Evolutionary conservation across 1,140 invertebrate species (phyloP), one percentile per base, ranked within the genome.

Genomic region (Ips typographus): DNA sequence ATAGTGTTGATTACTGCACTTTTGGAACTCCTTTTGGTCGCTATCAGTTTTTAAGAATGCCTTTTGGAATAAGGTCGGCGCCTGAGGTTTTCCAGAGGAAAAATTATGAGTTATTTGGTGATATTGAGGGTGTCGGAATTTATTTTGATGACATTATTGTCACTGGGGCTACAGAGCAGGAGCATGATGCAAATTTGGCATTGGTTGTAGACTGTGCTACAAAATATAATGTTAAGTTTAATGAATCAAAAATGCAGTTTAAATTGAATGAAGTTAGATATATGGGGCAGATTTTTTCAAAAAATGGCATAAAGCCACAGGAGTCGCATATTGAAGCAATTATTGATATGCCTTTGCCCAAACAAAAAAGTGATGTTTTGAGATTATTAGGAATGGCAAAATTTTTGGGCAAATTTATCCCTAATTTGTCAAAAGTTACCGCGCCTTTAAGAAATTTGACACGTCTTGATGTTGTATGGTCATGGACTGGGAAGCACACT

Each of bases 381-480:
- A n/a, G n/a, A n/a, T n/a, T 5, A 47, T 47, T 47, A 8, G 43
- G 43, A 47, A 4, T 47, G 4, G 4, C 8, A 47, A 47, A 47
- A 47, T 47, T 47, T 8, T 47, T 47, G 4, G 4, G 4, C 4
- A 47, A 47, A 8, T 47, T 47, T 8, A 47, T 47, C 8, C 43
- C 43, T 47, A 47, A 64, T 65, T 38, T 65, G 2, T 55, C 51
- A 2, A 65, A 56, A 55, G 40, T 38, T 40, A 44, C 49, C 8
- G 49, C 47, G 6, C 51, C 39, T 1, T 55, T 65, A 56, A 52
- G 62, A 40, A 4, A 65, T 42, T 65, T 55, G n/a, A 65, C 40
- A 41, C 53, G 62, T 38, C 1, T 2, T 2, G 61, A 63, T 51
- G 47, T 63, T 8, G n/a, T 51, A 55, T 63, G 2, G 43, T 3